A percentile compares a stretch with the other conserved stretches of the same genome.
These are phyloP conservation scores for Epinephelus lanceolatus DNA, from an alignment of 2,113 vertebrate genomes.

Conservation along the genomic window DNA sequence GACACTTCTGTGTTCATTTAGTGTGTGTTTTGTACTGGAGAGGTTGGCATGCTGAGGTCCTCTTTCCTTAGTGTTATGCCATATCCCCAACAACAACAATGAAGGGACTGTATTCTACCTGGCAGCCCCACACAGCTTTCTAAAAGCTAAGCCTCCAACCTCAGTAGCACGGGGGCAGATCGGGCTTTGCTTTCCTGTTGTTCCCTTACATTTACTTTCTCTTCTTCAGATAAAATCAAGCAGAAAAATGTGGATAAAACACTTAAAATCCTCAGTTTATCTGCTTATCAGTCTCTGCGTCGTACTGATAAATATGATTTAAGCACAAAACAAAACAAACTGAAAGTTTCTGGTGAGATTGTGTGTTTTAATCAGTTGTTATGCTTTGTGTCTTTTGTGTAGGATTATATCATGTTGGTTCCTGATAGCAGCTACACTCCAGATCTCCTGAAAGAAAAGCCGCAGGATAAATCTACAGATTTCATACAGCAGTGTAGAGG, in stretches of 20 bases:
- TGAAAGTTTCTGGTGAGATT: neutral
- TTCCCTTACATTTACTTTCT: conserved; percentile 25
- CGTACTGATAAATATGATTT: neutral
- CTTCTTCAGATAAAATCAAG: conserved; percentile 5
- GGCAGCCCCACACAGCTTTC: conserved; percentile 55
- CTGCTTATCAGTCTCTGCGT: neutral
- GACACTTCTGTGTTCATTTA: neutral
- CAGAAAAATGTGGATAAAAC: neutral
- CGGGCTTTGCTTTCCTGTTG: conserved; percentile 22
- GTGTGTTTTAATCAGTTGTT: conserved; percentile 28
- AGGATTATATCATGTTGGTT: conserved; percentile 91
- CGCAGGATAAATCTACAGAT: conserved; percentile 89
- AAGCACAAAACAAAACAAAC: neutral
- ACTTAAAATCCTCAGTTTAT: neutral
- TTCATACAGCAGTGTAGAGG: conserved; percentile 91
- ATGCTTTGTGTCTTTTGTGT: conserved; percentile 62
- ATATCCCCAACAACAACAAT: conserved; percentile 67
- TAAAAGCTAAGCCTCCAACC: conserved; percentile 41
- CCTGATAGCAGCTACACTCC: conserved; percentile 87
- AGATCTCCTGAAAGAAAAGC: conserved; percentile 87
- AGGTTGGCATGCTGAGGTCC: conserved; percentile 43
- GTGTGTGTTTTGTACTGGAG: conserved; percentile 15
- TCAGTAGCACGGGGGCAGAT: conserved; percentile 14
- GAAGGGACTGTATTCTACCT: conserved; percentile 66
- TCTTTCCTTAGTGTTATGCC: conserved; percentile 48